Evolutionary conservation across 2,113 vertebrate genomes (phyloP).

Genomic region (Circaetus gallicus): DNA sequence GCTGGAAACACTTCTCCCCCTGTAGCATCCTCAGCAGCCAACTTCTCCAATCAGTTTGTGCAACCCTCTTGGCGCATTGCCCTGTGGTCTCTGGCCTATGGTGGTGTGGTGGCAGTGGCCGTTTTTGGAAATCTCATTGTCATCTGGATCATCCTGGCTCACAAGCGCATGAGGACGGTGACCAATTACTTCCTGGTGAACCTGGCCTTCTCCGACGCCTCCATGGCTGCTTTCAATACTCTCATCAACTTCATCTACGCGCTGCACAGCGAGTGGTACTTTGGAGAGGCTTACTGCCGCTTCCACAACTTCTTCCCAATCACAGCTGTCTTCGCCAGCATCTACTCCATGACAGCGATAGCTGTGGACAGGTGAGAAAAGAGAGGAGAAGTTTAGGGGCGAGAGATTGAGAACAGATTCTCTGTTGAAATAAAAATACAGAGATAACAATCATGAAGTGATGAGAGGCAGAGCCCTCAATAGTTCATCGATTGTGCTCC

Average conservation of each 20-base stretch:
- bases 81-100: conserved; percentile 93
- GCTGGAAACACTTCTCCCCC: conserved; percentile 17
- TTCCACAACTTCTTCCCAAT: conserved; percentile 99
- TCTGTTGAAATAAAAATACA: neutral
- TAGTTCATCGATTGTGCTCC: neutral
- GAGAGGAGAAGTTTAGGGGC: neutral
- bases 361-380: conserved; percentile 92
- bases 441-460: neutral
- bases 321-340: conserved; percentile 94
- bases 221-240: conserved; percentile 95
- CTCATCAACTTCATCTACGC: conserved; percentile 94
- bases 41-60: conserved; percentile 88
- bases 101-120: conserved; percentile 86
- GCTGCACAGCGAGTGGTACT: conserved; percentile 93
- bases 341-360: conserved; percentile 98
- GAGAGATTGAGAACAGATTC: neutral
- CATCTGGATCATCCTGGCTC: conserved; percentile 97
- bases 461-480: neutral
- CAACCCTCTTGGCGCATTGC: conserved; percentile 93
- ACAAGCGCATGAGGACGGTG: conserved; percentile 95
- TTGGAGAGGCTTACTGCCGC: conserved; percentile 92
- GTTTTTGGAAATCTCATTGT: conserved; percentile 94
- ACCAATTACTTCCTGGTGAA: conserved; percentile 96
- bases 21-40: conserved; percentile 23
- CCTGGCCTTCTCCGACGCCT: conserved; percentile 93